Conservation (phyloP, 1,140 invertebrate species). For the Lepidurus apus region DNA sequence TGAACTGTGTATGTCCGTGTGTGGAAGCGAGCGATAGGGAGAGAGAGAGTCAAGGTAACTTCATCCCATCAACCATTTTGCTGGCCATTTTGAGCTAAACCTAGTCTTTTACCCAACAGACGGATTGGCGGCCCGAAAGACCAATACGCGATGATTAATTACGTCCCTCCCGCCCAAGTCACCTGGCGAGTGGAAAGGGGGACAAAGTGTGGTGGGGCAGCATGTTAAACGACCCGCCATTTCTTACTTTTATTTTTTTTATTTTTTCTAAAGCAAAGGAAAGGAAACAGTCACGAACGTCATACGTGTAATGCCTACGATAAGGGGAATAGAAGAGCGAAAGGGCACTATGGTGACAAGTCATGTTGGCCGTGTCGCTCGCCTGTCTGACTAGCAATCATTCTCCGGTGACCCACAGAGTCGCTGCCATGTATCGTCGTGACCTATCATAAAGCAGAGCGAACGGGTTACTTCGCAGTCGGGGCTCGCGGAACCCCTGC, state of each 20-base stretch:
- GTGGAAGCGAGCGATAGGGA: too few relatives aligned
- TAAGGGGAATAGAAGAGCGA: background rate
- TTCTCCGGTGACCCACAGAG: background rate
- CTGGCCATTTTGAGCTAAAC: background rate
- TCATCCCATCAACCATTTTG: background rate
- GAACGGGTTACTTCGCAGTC: slow-evolving; percentile 5
- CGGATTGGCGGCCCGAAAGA: background rate
- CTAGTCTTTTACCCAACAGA: background rate
- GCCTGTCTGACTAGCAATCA: background rate
- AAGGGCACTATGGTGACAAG: background rate
- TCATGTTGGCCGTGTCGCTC: background rate
- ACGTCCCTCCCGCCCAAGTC: background rate
- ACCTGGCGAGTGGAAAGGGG: background rate
- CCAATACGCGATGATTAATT: background rate
- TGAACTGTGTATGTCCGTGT: too few relatives aligned
- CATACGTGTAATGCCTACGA: background rate
- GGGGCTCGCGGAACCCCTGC: background rate
- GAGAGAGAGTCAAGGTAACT: background rate
- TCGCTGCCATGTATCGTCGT: background rate
- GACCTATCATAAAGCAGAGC: slow-evolving; percentile 21
- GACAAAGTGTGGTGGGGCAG: background rate
- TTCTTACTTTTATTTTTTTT: too few relatives aligned
- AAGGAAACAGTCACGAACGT: background rate
- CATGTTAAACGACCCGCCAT: too few relatives aligned
- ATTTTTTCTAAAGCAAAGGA: too few relatives aligned